Conservation (phyloP, 2,888 invertebrate genomes). For the Noctua janthina region DNA sequence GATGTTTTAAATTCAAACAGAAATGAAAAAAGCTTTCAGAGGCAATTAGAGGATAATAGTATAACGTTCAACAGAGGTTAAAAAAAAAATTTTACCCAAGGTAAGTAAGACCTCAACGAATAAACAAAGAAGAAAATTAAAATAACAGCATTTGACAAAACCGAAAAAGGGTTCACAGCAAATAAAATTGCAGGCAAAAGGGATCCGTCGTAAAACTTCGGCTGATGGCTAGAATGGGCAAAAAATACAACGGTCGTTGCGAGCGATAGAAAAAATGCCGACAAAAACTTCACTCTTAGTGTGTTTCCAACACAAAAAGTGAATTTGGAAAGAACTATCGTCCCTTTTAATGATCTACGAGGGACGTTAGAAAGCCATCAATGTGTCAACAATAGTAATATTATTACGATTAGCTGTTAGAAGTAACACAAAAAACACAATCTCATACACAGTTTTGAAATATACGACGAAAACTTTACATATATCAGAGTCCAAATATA, state of each 20-base stretch:
- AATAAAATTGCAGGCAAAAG: slow-evolving; percentile 72
- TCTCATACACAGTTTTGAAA: slow-evolving; percentile 29
- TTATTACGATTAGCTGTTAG: slow-evolving; percentile 53
- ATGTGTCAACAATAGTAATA: slow-evolving; percentile 60
- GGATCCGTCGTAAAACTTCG: slow-evolving; percentile 72
- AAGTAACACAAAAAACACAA: slow-evolving; percentile 46
- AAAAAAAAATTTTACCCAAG: slow-evolving; percentile 11
- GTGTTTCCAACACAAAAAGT: slow-evolving; percentile 65
- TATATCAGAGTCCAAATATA: slow-evolving; percentile 37
- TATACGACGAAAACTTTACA: slow-evolving; percentile 37
- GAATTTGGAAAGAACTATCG: slow-evolving; percentile 51
- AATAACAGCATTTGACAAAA: slow-evolving; percentile 64
- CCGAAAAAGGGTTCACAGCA: slow-evolving; percentile 63
- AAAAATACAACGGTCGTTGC: slow-evolving; percentile 68
- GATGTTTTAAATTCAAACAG: slow-evolving; percentile 16
- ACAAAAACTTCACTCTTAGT: slow-evolving; percentile 72
- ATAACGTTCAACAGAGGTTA: slow-evolving; percentile 2
- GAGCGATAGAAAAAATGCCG: slow-evolving; percentile 65
- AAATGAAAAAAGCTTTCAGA: slow-evolving; percentile 17
- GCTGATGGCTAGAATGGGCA: slow-evolving; percentile 67
- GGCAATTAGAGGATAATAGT: slow-evolving; percentile 15
- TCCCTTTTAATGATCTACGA: slow-evolving; percentile 60
- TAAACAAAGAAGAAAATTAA: slow-evolving; percentile 62
- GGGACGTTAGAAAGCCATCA: slow-evolving; percentile 71
- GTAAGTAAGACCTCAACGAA: slow-evolving; percentile 52